Percentiles rank a stretch among this genome's conserved stretches.
Evolutionary conservation across 2,113 vertebrate genomes (phyloP).

Genomic region (Neogale vison): DNA sequence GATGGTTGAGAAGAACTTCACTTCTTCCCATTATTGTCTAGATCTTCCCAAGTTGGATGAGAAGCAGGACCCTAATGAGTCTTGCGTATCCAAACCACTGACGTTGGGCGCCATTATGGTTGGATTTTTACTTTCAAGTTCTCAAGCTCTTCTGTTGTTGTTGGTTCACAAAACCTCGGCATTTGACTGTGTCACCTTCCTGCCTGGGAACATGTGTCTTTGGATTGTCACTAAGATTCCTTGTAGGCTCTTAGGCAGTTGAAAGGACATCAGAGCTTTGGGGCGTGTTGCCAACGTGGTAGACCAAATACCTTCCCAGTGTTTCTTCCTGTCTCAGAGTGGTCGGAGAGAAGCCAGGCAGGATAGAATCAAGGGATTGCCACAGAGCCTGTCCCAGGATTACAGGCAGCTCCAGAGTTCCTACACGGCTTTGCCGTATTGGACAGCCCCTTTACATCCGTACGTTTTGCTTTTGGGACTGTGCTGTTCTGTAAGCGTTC

Average conservation of each 20-base stretch:
- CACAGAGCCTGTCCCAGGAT: no score
- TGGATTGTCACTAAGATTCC: not conserved
- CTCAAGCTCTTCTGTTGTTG: not conserved
- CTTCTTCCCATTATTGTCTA: not conserved
- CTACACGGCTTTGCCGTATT: fast-evolving
- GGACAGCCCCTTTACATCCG: fast-evolving
- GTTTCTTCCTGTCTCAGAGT: not conserved
- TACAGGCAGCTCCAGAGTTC: no score
- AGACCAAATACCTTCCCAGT: fast-evolving
- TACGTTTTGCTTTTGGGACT: fast-evolving
- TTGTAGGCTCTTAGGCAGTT: no score
- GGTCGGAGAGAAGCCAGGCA: not conserved
- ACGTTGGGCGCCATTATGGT: fast-evolving
- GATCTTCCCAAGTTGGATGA: not conserved
- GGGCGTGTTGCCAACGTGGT: no score
- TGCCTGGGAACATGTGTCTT: no score
- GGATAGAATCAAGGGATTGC: not conserved
- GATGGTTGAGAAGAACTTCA: not conserved
- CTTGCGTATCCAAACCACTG: not conserved
- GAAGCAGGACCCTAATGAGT: not conserved
- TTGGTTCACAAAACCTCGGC: not conserved
- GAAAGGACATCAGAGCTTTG: not conserved
- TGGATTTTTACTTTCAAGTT: not conserved
- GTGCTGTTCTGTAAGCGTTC: no score
- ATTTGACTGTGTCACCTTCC: fast-evolving